Evolutionary conservation across 1,140 invertebrate genomes (phyloP).

Genomic region (Zaprionus tsacasi): DNA sequence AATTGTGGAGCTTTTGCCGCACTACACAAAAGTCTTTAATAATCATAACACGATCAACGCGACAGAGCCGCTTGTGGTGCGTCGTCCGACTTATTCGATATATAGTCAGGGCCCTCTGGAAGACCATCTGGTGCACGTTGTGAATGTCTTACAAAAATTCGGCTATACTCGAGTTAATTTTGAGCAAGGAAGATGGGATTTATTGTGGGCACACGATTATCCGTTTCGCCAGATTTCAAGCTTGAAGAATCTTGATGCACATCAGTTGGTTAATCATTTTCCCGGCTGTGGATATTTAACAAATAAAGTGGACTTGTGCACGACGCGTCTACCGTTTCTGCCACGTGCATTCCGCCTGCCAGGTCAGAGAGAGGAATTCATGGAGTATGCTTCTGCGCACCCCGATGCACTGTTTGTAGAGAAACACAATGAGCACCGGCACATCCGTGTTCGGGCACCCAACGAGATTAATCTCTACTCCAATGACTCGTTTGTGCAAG

Average conservation of each 20-base stretch:
- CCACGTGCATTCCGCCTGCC: conserved; percentile 96
- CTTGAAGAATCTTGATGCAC: conserved; percentile 87
- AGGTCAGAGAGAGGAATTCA: conserved; percentile 89
- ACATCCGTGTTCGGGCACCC: conserved; percentile 91
- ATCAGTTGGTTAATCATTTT: conserved; percentile 97
- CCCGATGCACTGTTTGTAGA: conserved; percentile 93
- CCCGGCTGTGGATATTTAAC: conserved; percentile 97
- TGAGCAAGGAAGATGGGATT: conserved; percentile 90
- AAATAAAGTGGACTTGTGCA: conserved; percentile 96
- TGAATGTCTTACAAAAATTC: conserved; percentile 89
- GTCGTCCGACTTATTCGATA: conserved; percentile 80
- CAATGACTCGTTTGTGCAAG: conserved; percentile 94
- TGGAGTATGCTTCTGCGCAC: conserved; percentile 89
- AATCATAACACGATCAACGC: background rate
- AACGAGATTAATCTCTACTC: conserved; percentile 90
- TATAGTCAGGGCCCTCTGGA: conserved; percentile 85
- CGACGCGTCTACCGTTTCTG: conserved; percentile 90
- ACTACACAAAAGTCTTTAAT: conserved; percentile 28
- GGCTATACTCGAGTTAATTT: conserved; percentile 88
- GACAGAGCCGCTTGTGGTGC: background rate
- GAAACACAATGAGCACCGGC: conserved; percentile 96
- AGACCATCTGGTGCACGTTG: conserved; percentile 90
- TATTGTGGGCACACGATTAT: conserved; percentile 97
- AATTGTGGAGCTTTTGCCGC: conserved; percentile 58
- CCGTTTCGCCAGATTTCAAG: conserved; percentile 89